Conservation (phyloP, 2,888 invertebrate species). For the Harmothoe impar region DNA sequence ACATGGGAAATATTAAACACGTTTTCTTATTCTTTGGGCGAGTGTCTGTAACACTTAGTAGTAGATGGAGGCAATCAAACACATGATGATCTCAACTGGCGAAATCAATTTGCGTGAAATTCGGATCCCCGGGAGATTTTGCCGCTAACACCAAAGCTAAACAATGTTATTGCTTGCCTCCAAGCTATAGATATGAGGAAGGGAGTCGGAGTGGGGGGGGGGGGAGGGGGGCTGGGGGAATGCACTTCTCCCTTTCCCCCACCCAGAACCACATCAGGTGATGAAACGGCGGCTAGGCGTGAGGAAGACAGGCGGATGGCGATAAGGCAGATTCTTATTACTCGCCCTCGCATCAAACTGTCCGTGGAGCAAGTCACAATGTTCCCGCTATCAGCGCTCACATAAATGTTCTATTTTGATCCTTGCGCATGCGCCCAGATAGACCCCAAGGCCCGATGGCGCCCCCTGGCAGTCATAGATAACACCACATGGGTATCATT, state of each 20-base stretch:
- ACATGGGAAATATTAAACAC: no score
- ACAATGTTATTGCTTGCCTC: conserved; percentile 10
- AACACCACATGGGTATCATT: conserved; percentile 43
- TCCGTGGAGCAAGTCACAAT: conserved; percentile 15
- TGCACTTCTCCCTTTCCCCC: background rate
- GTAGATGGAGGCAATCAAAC: no score
- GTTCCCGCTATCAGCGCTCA: conserved; percentile 11
- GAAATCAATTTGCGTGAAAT: conserved; percentile 57
- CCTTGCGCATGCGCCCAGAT: conserved; percentile 37
- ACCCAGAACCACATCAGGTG: background rate
- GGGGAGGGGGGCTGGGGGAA: background rate
- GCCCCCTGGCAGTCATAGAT: conserved; percentile 53
- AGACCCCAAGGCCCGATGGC: background rate
- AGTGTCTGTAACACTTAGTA: no score
- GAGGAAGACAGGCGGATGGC: conserved; percentile 23
- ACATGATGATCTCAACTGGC: background rate
- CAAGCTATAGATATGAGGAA: background rate
- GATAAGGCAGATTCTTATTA: conserved; percentile 48
- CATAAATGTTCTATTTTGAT: conserved; percentile 51
- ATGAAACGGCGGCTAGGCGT: conserved; percentile 2
- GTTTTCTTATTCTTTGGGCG: no score
- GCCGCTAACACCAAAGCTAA: background rate
- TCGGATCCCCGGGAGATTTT: background rate
- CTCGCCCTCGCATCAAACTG: background rate
- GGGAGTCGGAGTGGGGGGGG: no score